Evolutionary conservation across 2,113 vertebrate species (phyloP).

Genomic region (Pristiophorus japonicus): DNA sequence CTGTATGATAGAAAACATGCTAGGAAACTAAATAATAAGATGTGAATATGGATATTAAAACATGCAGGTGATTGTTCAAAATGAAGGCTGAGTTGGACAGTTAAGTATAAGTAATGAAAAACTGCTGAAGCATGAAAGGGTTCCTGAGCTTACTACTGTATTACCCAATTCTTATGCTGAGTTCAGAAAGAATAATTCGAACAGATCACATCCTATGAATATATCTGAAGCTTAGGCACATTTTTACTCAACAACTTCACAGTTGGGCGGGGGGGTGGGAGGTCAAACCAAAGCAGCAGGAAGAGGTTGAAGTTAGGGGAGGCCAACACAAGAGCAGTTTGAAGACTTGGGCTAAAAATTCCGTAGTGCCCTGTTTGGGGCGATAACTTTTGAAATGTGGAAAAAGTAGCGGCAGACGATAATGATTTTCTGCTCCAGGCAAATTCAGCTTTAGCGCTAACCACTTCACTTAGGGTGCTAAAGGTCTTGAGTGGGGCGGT

Average conservation of each 20-base stretch:
- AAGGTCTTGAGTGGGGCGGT: no score
- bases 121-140: not conserved
- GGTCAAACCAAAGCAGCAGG: not conserved
- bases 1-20: not conserved
- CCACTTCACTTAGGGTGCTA: no score
- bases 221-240: not conserved
- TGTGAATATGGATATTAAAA: not conserved
- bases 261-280: not conserved
- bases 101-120: conserved; percentile 11
- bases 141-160: not conserved
- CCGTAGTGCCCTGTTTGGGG: no score
- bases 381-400: no score
- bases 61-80: conserved; percentile 4
- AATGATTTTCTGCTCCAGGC: no score
- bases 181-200: not conserved
- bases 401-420: no score
- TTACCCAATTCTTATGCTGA: not conserved
- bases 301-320: not conserved
- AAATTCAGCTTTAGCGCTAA: no score
- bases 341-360: not conserved
- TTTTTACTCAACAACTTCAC: not conserved
- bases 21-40: not conserved
- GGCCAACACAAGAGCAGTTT: not conserved
- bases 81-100: not conserved
- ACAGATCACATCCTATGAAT: not conserved